phyloP scores from a whole-genome alignment of 1,140 invertebrate species.

The Zaprionus ghesquierei region DNA sequence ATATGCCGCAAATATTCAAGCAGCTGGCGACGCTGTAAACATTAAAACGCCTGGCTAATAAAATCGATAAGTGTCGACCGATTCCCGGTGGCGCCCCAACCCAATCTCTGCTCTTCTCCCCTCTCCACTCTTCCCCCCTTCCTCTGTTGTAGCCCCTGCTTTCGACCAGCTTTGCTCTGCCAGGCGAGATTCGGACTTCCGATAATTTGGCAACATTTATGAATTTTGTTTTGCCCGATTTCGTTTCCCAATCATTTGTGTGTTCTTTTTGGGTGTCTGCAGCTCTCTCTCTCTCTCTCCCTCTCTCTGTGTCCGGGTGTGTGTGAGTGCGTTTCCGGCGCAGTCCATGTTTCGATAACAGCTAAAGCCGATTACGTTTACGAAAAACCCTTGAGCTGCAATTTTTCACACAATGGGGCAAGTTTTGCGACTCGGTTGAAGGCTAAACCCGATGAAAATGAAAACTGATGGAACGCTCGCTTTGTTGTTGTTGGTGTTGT shows the following conservation, averaged over 20 bases:
- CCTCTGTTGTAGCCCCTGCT: background rate
- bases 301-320: background rate
- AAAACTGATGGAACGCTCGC: background rate
- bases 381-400: background rate
- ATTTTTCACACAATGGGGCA: background rate
- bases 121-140: background rate
- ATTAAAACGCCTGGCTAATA: background rate
- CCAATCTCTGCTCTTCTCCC: background rate
- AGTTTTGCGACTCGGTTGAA: background rate
- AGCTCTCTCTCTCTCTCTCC: background rate
- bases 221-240: background rate
- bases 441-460: too few relatives aligned
- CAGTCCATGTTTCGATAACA: background rate
- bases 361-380: background rate
- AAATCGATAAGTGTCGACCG: background rate
- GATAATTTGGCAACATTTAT: background rate
- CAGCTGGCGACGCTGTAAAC: background rate
- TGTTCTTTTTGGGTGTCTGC: background rate
- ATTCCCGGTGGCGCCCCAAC: background rate
- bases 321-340: background rate
- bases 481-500: background rate
- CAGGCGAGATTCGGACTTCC: background rate
- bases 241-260: background rate
- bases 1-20: background rate
- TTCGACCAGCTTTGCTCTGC: background rate